These are phyloP conservation scores for Pandemis corylana DNA, from an alignment of 2,888 invertebrate species.

Conservation along the genomic window DNA sequence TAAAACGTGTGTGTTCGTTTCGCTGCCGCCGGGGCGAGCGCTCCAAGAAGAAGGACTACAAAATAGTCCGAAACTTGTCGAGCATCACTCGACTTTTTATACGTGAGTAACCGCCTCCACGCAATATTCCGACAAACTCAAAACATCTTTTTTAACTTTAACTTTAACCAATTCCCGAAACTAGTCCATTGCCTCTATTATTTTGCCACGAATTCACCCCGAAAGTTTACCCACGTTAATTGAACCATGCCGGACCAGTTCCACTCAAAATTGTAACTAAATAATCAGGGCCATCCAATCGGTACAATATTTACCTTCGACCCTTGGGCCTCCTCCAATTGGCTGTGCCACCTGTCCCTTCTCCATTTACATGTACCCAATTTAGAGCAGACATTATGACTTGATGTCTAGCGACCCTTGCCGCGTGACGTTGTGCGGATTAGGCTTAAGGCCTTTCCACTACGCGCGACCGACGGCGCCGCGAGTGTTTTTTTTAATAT, in stretches of 20 bases:
- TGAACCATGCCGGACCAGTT: constrained; percentile 23
- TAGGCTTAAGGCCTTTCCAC: not conserved
- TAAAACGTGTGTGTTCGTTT: too few relatives aligned
- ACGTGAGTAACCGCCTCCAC: too few relatives aligned
- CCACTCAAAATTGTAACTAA: constrained; percentile 30
- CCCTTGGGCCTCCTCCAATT: constrained; percentile 20
- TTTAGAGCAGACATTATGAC: constrained; percentile 36
- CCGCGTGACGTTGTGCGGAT: constrained; percentile 11
- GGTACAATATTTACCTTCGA: constrained; percentile 40
- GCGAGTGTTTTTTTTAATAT: too few relatives aligned
- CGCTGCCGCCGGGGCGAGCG: too few relatives aligned
- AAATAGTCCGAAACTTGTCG: too few relatives aligned
- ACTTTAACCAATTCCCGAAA: not conserved
- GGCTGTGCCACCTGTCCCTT: constrained; percentile 37
- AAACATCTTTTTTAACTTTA: too few relatives aligned
- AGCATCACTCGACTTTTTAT: too few relatives aligned
- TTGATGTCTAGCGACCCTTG: constrained; percentile 3
- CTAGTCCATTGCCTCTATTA: not conserved
- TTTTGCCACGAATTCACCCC: not conserved
- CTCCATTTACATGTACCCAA: constrained; percentile 34
- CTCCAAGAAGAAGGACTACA: too few relatives aligned
- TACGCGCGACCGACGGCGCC: too few relatives aligned
- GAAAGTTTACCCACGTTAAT: constrained; percentile 27
- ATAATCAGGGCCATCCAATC: constrained; percentile 40
- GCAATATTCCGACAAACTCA: too few relatives aligned